A percentile compares a stretch with the other conserved stretches of the same genome.
Evolutionary conservation across 2,888 invertebrate genomes (phyloP).

Genomic region (Tortrix viridana): DNA sequence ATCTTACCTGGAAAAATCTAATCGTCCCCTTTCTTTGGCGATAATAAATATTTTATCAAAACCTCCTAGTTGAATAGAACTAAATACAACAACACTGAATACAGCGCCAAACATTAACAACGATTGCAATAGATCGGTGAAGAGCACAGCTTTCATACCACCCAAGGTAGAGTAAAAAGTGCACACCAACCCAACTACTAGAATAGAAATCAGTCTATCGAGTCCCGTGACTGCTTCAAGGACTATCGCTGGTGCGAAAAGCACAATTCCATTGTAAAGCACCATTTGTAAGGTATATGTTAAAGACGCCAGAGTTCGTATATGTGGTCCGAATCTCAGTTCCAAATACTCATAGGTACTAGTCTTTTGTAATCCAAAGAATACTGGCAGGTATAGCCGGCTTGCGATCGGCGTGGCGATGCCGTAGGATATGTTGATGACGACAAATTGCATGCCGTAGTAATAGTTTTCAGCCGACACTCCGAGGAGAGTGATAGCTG

Average conservation of each 20-base stretch:
- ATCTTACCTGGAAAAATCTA: constrained; percentile 88
- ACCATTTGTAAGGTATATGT: constrained; percentile 96
- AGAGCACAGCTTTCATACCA: constrained; percentile 95
- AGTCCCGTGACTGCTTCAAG: constrained; percentile 94
- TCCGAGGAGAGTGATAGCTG: constrained; percentile 94
- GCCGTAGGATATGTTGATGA: constrained; percentile 90
- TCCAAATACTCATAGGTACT: constrained; percentile 97
- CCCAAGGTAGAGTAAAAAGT: constrained; percentile 95
- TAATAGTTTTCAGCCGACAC: constrained; percentile 94
- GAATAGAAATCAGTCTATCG: constrained; percentile 88
- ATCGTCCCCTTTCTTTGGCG: constrained; percentile 87
- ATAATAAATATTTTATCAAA: constrained; percentile 88
- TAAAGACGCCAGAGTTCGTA: constrained; percentile 91
- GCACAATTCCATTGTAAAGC: constrained; percentile 94
- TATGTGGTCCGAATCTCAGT: constrained; percentile 90
- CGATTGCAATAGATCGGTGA: constrained; percentile 94
- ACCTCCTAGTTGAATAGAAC: constrained; percentile 88
- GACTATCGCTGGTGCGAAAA: constrained; percentile 97
- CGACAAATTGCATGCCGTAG: constrained; percentile 91
- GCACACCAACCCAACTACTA: constrained; percentile 90
- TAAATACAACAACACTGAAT: constrained; percentile 90
- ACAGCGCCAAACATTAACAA: constrained; percentile 93
- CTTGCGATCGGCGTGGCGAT: constrained; percentile 91
- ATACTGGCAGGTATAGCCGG: constrained; percentile 92
- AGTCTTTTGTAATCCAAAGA: constrained; percentile 92